These are phyloP conservation scores for Tragelaphus strepsiceros DNA, from an alignment of 2,113 vertebrate species.

Conservation along the genomic window DNA sequence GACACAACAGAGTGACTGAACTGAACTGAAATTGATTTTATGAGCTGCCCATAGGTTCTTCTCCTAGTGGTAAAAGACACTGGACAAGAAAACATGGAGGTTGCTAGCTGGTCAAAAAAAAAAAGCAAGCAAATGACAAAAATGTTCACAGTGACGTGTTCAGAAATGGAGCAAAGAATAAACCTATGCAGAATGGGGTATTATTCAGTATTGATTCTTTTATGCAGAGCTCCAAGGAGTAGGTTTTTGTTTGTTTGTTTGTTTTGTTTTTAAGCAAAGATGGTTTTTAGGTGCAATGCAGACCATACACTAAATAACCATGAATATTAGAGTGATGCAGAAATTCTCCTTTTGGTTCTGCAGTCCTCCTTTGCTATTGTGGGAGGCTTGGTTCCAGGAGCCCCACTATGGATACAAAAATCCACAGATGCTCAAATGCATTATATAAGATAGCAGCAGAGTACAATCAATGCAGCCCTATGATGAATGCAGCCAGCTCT, in stretches of 20 bases:
- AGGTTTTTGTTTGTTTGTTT: no score
- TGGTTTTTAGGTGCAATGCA: not conserved
- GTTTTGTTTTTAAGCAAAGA: not conserved
- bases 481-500: not conserved
- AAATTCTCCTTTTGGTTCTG: not conserved
- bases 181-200: not conserved
- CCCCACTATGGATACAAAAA: not conserved
- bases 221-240: not conserved
- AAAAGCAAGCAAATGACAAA: not conserved
- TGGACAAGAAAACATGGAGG: not conserved
- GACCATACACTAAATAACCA: not conserved
- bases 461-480: not conserved
- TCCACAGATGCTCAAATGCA: not conserved
- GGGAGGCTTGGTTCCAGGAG: not conserved
- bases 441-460: not conserved
- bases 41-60: not conserved
- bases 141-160: not conserved
- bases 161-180: not conserved
- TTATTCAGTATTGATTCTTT: not conserved
- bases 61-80: not conserved
- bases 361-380: not conserved
- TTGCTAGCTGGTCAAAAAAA: not conserved
- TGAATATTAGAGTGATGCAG: not conserved
- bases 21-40: not conserved
- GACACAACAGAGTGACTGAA: not conserved